A percentile compares a stretch with the other conserved stretches of the same genome.
Evolutionary conservation across 2,888 invertebrate species (phyloP).

Genomic region (Latheticus oryzae): DNA sequence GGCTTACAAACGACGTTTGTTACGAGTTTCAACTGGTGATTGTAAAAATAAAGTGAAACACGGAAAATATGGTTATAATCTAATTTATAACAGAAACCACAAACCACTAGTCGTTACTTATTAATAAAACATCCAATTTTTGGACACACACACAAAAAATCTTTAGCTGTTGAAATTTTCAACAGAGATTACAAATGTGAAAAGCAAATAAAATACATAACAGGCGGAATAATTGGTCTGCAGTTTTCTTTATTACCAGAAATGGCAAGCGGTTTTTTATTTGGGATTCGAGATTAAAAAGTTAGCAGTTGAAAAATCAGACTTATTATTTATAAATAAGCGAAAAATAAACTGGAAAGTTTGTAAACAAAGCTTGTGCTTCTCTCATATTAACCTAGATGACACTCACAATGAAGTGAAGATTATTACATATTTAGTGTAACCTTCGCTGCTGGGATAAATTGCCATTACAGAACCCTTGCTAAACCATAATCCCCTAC

Average conservation of each 20-base stretch:
- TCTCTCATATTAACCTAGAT: constrained; percentile 3
- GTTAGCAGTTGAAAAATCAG: not conserved
- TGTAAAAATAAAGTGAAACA: not conserved
- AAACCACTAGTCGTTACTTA: too few relatives aligned
- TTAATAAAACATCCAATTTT: not conserved
- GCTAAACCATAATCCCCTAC: constrained; percentile 19
- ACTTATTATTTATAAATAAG: not conserved
- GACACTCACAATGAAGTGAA: constrained; percentile 7
- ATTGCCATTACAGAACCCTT: constrained; percentile 9
- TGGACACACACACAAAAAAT: too few relatives aligned
- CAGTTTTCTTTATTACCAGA: constrained; percentile 8
- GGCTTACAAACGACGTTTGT: not conserved
- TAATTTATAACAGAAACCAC: too few relatives aligned
- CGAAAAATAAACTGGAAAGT: not conserved
- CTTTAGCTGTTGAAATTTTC: too few relatives aligned
- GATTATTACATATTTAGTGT: constrained; percentile 15
- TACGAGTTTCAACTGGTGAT: not conserved
- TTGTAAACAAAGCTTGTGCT: constrained; percentile 2
- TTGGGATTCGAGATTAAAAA: constrained; percentile 9
- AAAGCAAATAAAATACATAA: constrained; percentile 14
- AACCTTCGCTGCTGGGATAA: constrained; percentile 4
- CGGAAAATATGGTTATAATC: too few relatives aligned
- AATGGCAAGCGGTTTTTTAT: constrained; percentile 13
- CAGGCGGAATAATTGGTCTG: constrained; percentile 6
- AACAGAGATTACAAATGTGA: constrained; percentile 7